These are phyloP conservation scores for Elmis aenea DNA, from an alignment of 2,888 invertebrate genomes.

Conservation along the genomic window DNA sequence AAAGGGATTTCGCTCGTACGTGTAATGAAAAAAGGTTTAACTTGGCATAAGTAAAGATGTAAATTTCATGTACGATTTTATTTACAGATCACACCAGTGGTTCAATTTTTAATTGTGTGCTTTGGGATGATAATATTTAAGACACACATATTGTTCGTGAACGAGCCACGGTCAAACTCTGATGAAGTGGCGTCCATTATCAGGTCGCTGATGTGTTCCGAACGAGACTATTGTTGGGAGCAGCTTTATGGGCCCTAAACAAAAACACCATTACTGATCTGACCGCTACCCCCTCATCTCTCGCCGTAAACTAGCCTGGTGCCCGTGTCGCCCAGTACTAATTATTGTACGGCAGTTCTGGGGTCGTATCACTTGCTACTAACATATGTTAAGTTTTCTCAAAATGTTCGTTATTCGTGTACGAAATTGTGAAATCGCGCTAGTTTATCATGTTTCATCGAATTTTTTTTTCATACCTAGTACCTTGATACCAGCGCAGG, in stretches of 20 bases:
- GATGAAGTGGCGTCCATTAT: conserved; percentile 39
- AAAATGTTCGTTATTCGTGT: conserved; percentile 3
- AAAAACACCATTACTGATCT: conserved; percentile 41
- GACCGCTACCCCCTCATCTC: conserved; percentile 24
- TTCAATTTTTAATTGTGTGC: too few relatives aligned
- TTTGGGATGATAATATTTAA: too few relatives aligned
- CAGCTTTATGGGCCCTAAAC: conserved; percentile 42
- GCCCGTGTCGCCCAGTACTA: conserved; percentile 19
- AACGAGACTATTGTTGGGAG: conserved; percentile 37
- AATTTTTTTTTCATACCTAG: conserved; percentile 18
- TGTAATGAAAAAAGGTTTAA: too few relatives aligned
- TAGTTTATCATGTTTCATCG: conserved; percentile 14
- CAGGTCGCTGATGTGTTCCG: conserved; percentile 36
- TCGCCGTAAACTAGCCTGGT: conserved; percentile 17
- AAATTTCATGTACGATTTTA: too few relatives aligned
- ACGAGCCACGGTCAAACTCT: conserved; percentile 28
- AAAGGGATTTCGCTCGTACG: too few relatives aligned
- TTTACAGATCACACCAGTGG: too few relatives aligned
- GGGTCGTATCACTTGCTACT: conserved; percentile 8
- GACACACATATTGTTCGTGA: too few relatives aligned
- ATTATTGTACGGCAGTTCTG: conserved; percentile 14
- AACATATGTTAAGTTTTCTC: conserved; percentile 7
- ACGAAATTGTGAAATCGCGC: conserved; percentile 6
- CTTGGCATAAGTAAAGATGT: too few relatives aligned
- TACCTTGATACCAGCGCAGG: conserved; percentile 19